Conservation (phyloP, 2,888 invertebrate genomes). For the Aplocera efformata region DNA sequence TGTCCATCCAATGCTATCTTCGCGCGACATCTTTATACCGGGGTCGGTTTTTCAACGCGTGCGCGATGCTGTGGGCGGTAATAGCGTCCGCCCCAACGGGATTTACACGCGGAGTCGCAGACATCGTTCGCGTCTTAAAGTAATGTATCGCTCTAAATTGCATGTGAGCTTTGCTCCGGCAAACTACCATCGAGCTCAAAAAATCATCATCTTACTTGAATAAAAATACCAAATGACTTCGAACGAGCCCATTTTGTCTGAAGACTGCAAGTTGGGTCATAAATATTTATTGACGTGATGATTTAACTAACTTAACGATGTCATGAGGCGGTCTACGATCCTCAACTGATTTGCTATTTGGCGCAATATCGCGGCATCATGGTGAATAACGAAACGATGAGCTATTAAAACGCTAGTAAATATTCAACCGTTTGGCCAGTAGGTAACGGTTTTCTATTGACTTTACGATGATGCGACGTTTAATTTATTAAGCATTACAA, state of each 20-base stretch:
- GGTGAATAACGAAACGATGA: slow-evolving; percentile 45
- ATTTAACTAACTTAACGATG: slow-evolving; percentile 17
- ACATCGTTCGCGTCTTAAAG: slow-evolving; percentile 76
- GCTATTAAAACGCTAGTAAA: slow-evolving; percentile 51
- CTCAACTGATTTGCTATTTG: slow-evolving; percentile 35
- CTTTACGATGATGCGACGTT: not conserved
- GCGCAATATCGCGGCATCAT: slow-evolving; percentile 42
- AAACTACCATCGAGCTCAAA: slow-evolving; percentile 48
- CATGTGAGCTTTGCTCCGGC: slow-evolving; percentile 72
- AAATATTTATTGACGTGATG: slow-evolving; percentile 12
- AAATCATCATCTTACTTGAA: slow-evolving; percentile 41
- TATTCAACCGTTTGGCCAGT: slow-evolving; percentile 46
- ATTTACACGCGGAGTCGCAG: slow-evolving; percentile 69
- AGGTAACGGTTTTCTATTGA: slow-evolving; percentile 42
- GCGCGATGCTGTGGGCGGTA: slow-evolving; percentile 73
- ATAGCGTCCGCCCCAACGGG: slow-evolving; percentile 76
- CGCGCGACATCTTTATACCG: slow-evolving; percentile 66
- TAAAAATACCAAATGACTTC: slow-evolving; percentile 27
- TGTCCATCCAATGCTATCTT: slow-evolving; percentile 67
- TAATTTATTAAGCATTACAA: slow-evolving; percentile 1
- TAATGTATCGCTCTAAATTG: slow-evolving; percentile 75
- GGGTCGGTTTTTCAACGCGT: slow-evolving; percentile 72
- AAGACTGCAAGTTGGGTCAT: not conserved
- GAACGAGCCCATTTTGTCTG: slow-evolving; percentile 6
- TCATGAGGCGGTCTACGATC: slow-evolving; percentile 35